Percentiles rank a stretch among this genome's conserved stretches.
Conservation (phyloP, 2,888 invertebrate species). For the Cataglyphis livida region DNA sequence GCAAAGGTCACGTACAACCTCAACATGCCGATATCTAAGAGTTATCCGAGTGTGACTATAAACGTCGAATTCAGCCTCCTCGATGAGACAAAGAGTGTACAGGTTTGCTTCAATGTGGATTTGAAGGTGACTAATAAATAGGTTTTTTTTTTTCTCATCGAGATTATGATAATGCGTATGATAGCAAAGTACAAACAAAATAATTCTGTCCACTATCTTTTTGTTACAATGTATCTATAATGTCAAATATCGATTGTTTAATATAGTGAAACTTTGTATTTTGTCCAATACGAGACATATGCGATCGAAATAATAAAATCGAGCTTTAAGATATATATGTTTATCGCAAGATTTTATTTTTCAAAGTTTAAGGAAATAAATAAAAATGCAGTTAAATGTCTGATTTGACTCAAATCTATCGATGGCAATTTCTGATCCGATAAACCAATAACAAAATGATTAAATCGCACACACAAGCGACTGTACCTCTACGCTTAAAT, state of each 20-base stretch:
- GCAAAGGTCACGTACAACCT: conserved; percentile 80
- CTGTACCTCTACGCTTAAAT: background rate
- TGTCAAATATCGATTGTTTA: background rate
- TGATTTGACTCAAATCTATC: too few relatives aligned
- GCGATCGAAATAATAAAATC: background rate
- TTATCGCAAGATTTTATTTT: background rate
- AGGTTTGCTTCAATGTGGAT: conserved; percentile 77
- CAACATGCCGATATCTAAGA: conserved; percentile 75
- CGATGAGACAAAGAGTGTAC: conserved; percentile 67
- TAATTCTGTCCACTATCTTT: background rate
- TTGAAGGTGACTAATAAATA: conserved; percentile 66
- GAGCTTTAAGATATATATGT: background rate
- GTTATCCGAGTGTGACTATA: conserved; percentile 75
- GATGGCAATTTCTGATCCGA: background rate
- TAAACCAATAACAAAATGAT: background rate
- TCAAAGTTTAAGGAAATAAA: background rate
- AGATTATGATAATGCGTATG: background rate
- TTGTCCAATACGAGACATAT: background rate
- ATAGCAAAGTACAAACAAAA: background rate
- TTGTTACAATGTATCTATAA: background rate
- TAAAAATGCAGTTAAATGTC: background rate
- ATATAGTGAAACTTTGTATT: background rate
- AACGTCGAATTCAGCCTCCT: conserved; percentile 75
- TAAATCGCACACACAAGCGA: background rate
- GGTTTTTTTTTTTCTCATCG: background rate